Percentiles rank a stretch among this genome's conserved stretches.
These are phyloP conservation scores for Manduca sexta DNA, from an alignment of 1,140 invertebrate genomes.

Conservation along the genomic window DNA sequence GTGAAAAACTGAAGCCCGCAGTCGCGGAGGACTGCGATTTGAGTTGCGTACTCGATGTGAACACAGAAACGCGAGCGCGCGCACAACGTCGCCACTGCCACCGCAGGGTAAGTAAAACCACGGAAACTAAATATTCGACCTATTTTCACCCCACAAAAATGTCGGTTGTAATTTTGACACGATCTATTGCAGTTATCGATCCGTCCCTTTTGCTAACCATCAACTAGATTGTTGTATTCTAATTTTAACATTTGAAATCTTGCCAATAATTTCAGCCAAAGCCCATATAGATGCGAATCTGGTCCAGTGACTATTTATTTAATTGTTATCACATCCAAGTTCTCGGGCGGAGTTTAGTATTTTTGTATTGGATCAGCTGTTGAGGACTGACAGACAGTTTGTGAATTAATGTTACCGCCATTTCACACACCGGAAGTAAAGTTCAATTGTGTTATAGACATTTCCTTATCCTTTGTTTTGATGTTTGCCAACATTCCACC, in stretches of 20 bases:
- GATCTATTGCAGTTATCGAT: constrained; percentile 1
- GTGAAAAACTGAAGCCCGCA: constrained; percentile 54
- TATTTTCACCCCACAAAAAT: constrained; percentile 15
- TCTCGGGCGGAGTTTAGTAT: no score
- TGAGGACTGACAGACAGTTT: no score
- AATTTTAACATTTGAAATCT: constrained; percentile 52
- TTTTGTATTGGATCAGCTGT: no score
- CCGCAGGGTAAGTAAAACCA: constrained; percentile 37
- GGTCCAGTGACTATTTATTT: no score
- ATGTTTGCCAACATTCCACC: no score
- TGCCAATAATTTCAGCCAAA: constrained; percentile 36
- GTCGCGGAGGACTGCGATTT: constrained; percentile 28
- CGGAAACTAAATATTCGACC: constrained; percentile 16
- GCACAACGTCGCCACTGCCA: constrained; percentile 39
- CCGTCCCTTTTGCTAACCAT: neutral
- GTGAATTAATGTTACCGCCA: no score
- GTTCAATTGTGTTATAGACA: no score
- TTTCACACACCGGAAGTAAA: no score
- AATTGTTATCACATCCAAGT: no score
- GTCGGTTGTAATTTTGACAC: neutral
- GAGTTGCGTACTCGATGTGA: constrained; percentile 56
- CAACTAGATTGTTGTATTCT: constrained; percentile 21
- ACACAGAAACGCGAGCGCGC: constrained; percentile 46
- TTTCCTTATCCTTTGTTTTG: no score
- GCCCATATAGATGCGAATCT: no score